Percentiles rank a stretch among this genome's conserved stretches.
These are phyloP conservation scores for Pogonocherus hispidulus DNA, from an alignment of 2,888 invertebrate species.

Conservation along the genomic window DNA sequence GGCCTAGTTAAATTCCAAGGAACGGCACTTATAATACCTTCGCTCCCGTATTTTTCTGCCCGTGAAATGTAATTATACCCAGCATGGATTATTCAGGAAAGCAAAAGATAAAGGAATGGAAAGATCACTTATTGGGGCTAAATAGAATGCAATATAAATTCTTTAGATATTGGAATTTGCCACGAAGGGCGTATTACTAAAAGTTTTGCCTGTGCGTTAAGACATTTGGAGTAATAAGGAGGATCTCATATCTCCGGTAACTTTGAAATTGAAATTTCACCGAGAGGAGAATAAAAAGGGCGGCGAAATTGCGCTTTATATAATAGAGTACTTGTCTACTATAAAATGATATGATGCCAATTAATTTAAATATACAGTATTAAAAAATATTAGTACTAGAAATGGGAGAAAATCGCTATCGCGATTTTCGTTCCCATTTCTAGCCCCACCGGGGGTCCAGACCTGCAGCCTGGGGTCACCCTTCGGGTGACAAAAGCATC, in stretches of 20 bases:
- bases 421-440: too few species aligned
- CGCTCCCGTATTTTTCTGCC: conserved; percentile 5
- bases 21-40: conserved; percentile 7
- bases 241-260: background rate
- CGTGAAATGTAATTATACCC: conserved; percentile 38
- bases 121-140: conserved; percentile 51
- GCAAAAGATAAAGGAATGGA: conserved; percentile 39
- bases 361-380: too few species aligned
- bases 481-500: too few species aligned
- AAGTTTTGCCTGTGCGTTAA: conserved; percentile 54
- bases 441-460: too few species aligned
- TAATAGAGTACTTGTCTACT: too few species aligned
- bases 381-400: too few species aligned
- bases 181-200: conserved; percentile 57
- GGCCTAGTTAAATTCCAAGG: background rate
- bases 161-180: conserved; percentile 59
- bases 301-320: background rate
- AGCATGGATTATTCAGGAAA: conserved; percentile 31
- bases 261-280: conserved; percentile 11
- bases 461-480: too few species aligned
- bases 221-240: conserved; percentile 5
- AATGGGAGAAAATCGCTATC: too few species aligned
- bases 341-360: too few species aligned
- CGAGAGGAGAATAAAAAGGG: conserved; percentile 4
- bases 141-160: conserved; percentile 66